Base-by-base conservation (phyloP, 1,140 invertebrate species). In the Nephotettix cincticeps region DNA sequence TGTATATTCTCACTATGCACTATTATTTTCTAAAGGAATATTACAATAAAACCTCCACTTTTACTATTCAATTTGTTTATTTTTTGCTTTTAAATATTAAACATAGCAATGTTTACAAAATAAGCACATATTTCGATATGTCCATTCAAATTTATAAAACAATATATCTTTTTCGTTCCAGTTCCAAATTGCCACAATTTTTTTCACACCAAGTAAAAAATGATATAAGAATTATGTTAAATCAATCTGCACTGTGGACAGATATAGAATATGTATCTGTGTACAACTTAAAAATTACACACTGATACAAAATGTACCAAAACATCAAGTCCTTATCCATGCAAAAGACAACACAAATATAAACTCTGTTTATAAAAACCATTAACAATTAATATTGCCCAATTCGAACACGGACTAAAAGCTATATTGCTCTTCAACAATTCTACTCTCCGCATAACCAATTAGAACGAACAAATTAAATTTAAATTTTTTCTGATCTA, bases 301-400 rank as follows among this genome's bases (percentile, higher is more conserved):
- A 40, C 6, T 9, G 36, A n/a, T 51, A 51, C 47, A 51, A 51
- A 51, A 51, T 51, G n/a, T 51, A 51, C 47, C 47, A 51, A 51
- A 51, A 51, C 47, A 51, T 51, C 21, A 19, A 51, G 4, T 51
- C 14, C 21, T 9, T 51, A 51, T 51, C 3, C 47, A 51, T 21
- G 21, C 14, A 17, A n/a, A 40, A 4, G 21, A 51, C 47, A 51
- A 51, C 47, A 21, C 21, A 51, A 51, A 51, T n/a, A 51, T 51
- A 51, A n/a, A 51, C 47, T 51, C 47, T 51, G 47, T n/a, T 4
- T 51, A 51, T 51, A 51, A 51, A 51, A 51, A 51, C 47, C 6
- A 21, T 51, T 17, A 51, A 51, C 47, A 51, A n/a, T 51, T 51
- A 51, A 51, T 51, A 51, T 51, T 51, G 47, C 47, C 47, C 3